phyloP scores from a whole-genome alignment of 2,888 invertebrate genomes.

The Agrotis clavis region DNA sequence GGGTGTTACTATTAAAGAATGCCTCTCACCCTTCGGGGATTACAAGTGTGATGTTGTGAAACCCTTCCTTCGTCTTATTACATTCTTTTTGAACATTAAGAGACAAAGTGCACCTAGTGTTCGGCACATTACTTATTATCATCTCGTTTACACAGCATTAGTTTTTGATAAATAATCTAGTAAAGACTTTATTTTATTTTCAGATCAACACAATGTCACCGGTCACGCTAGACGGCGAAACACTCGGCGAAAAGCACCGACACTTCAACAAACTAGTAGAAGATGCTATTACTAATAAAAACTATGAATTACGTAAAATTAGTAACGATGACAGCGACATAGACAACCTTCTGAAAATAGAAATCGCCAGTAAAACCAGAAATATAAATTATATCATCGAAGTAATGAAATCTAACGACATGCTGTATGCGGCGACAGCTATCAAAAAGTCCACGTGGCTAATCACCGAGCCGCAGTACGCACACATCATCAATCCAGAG shows the following conservation, averaged over 20 bases:
- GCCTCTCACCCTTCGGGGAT: no score
- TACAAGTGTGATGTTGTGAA: no score
- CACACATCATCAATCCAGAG: conserved; percentile 80
- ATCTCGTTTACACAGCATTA: no score
- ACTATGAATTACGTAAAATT: conserved; percentile 63
- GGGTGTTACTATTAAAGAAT: no score
- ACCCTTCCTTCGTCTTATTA: no score
- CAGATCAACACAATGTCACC: conserved; percentile 68
- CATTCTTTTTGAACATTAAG: no score
- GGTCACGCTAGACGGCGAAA: conserved; percentile 46
- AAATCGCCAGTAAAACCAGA: conserved; percentile 73
- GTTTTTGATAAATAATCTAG: no score
- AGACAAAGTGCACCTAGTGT: no score
- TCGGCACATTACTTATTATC: no score
- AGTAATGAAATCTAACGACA: conserved; percentile 77
- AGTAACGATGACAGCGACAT: conserved; percentile 72
- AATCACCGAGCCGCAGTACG: conserved; percentile 77
- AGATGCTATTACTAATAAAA: conserved; percentile 62
- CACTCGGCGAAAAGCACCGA: conserved; percentile 76
- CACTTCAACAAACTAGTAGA: conserved; percentile 73
- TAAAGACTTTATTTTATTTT: conserved; percentile 30
- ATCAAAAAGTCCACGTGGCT: conserved; percentile 80
- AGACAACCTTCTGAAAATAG: conserved; percentile 80
- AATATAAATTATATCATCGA: conserved; percentile 77
- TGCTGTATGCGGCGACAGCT: conserved; percentile 80